Conservation (phyloP, 1,140 invertebrate species). For the Scaptomyza hsui region DNA sequence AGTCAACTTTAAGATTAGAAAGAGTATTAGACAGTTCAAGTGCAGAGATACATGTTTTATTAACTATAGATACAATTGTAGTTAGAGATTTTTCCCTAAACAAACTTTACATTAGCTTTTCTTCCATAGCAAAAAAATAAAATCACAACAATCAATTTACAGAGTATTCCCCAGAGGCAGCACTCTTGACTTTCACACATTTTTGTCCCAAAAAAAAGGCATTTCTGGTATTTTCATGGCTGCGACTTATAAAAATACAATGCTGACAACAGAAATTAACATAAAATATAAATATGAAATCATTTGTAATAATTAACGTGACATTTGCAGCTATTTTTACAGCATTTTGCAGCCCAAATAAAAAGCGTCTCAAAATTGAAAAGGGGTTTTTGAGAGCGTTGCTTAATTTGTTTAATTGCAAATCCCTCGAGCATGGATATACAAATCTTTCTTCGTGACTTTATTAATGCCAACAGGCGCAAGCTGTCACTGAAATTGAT, state of each 20-base stretch:
- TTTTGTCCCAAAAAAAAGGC: conserved; percentile 2
- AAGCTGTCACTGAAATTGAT: conserved; percentile 71
- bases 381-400: conserved; percentile 4
- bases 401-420: conserved; percentile 72
- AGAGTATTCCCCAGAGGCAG: neutral
- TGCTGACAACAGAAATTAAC: conserved; percentile 55
- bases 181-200: neutral
- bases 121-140: neutral
- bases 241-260: conserved; percentile 54
- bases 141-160: neutral
- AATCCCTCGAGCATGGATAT: conserved; percentile 53
- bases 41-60: neutral
- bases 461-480: conserved; percentile 61
- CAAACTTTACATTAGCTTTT: too few species aligned
- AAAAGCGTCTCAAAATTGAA: neutral
- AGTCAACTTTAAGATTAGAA: neutral
- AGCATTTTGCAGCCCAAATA: conserved; percentile 39
- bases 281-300: conserved; percentile 63
- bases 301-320: conserved; percentile 78
- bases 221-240: conserved; percentile 66
- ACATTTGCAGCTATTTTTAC: conserved; percentile 65
- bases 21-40: neutral
- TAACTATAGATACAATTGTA: too few species aligned
- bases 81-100: too few species aligned
- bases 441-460: conserved; percentile 53